Percentiles rank a stretch among this genome's conserved stretches.
Evolutionary conservation across 2,888 invertebrate genomes (phyloP).

Genomic region (Callimorpha dominula): DNA sequence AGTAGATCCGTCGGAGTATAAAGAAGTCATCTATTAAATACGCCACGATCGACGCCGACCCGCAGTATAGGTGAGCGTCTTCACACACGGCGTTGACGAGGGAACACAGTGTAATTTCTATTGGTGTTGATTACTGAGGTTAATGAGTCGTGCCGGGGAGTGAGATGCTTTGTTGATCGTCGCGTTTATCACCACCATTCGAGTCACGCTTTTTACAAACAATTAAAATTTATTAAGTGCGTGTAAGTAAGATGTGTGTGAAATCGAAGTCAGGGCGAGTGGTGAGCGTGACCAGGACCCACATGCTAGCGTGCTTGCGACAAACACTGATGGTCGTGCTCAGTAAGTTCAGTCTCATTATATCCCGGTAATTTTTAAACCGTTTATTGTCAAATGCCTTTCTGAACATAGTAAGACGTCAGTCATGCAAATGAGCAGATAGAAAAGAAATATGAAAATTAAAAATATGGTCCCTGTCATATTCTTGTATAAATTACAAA

Average conservation of each 20-base stretch:
- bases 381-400: background rate
- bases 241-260: background rate
- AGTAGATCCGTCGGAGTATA: background rate
- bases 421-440: too few species aligned
- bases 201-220: background rate
- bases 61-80: background rate
- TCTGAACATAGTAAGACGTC: background rate
- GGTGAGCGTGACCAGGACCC: background rate
- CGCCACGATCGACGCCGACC: background rate
- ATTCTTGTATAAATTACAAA: background rate
- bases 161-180: background rate
- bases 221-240: background rate
- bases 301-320: background rate
- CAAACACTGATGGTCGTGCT: slow-evolving; percentile 1
- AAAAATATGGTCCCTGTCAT: background rate
- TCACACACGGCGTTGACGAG: background rate
- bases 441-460: too few species aligned
- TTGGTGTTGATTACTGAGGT: background rate
- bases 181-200: background rate
- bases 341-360: background rate
- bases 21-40: background rate
- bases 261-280: background rate
- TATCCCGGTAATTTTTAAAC: background rate
- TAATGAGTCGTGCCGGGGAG: background rate
- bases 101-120: background rate